These are phyloP conservation scores for Zaprionus lineosus DNA, from an alignment of 2,888 invertebrate genomes.

Conservation along the genomic window DNA sequence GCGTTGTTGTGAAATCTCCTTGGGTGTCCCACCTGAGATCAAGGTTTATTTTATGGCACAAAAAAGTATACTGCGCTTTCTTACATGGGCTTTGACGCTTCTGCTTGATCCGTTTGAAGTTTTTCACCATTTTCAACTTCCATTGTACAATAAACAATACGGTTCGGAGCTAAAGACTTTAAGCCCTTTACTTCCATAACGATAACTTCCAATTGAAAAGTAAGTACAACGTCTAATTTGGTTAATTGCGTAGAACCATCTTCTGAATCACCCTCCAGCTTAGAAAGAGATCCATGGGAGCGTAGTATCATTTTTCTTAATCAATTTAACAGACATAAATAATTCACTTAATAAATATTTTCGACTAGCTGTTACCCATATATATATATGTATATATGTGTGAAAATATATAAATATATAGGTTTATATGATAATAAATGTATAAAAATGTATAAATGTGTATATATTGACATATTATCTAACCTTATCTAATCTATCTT, in stretches of 20 bases:
- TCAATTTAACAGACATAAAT: background rate
- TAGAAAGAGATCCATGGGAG: conserved; percentile 95
- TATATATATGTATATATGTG: conserved; percentile 1
- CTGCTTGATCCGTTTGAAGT: conserved; percentile 99
- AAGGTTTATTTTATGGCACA: too few species aligned
- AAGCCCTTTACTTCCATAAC: conserved; percentile 99
- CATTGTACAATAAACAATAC: conserved; percentile 99
- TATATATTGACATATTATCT: too few species aligned
- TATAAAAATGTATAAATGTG: too few species aligned
- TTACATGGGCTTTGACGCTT: conserved; percentile 98
- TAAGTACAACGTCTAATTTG: conserved; percentile 98
- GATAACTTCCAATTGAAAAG: conserved; percentile 98
- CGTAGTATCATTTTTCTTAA: conserved; percentile 85
- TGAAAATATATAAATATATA: conserved; percentile 1
- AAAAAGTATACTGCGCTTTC: too few species aligned
- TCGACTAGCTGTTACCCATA: background rate
- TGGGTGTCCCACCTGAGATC: conserved; percentile 99
- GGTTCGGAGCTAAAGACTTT: conserved; percentile 97
- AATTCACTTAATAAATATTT: background rate
- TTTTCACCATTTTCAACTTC: conserved; percentile 99
- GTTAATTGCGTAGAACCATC: conserved; percentile 97
- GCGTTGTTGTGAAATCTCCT: conserved; percentile 99
- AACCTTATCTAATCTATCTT: too few species aligned
- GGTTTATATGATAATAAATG: conserved; percentile 9
- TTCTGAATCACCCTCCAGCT: conserved; percentile 96